These are phyloP conservation scores for Halcyon malimbica DNA, from an alignment of 2,113 vertebrate species.

Conservation along the genomic window DNA sequence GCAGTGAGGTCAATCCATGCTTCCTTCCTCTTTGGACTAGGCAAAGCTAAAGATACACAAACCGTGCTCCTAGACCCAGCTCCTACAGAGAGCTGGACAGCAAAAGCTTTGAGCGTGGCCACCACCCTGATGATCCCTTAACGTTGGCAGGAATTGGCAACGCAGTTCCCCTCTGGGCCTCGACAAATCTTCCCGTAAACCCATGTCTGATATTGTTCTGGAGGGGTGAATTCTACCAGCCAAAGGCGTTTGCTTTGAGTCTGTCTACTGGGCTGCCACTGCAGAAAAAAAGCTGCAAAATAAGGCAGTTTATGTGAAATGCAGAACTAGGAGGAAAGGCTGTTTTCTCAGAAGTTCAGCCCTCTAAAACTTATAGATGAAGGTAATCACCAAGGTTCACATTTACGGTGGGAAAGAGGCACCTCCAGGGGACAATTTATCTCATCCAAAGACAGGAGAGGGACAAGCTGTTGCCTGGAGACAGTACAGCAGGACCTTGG, in stretches of 20 bases:
- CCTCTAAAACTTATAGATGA: background rate
- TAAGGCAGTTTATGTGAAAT: background rate
- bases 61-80: background rate
- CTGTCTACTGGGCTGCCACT: background rate
- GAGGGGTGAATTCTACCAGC: background rate
- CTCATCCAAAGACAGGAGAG: background rate
- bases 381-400: background rate
- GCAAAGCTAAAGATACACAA: slow-evolving; percentile 15
- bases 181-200: background rate
- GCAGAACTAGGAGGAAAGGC: background rate
- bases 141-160: background rate
- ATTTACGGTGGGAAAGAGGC: background rate
- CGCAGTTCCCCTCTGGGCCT: background rate
- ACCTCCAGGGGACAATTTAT: background rate
- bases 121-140: background rate
- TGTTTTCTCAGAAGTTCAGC: background rate
- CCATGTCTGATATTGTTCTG: background rate
- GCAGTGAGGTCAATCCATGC: background rate
- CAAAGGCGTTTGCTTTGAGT: background rate
- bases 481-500: background rate
- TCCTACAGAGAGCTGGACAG: background rate
- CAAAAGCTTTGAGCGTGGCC: background rate
- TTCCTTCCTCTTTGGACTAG: slow-evolving; percentile 13
- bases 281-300: background rate
- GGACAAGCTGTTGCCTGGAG: background rate